Evolutionary conservation across 1,140 invertebrate species (phyloP).

Genomic region (Homalodisca vitripennis): DNA sequence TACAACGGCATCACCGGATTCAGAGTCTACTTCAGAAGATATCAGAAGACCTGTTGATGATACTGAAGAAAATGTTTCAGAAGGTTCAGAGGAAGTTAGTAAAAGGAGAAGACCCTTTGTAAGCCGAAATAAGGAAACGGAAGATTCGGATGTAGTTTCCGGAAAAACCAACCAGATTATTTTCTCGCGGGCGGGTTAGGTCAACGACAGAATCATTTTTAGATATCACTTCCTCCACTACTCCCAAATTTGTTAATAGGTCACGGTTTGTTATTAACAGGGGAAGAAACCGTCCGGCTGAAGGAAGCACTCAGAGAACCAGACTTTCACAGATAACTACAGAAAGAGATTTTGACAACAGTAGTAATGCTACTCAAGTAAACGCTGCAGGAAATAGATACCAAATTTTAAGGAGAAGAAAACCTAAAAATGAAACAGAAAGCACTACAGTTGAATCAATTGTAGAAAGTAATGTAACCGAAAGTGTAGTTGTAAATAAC

Average conservation of each 20-base stretch:
- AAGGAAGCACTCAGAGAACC: slow-evolving; percentile 8
- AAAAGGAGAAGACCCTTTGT: not conserved
- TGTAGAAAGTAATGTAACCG: not conserved
- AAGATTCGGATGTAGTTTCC: not conserved
- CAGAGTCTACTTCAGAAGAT: not conserved
- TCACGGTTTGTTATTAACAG: slow-evolving; percentile 23
- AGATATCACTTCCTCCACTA: slow-evolving; percentile 5
- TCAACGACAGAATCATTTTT: slow-evolving; percentile 15
- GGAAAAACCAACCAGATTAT: slow-evolving; percentile 28
- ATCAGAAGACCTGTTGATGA: not conserved
- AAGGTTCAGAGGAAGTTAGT: not conserved
- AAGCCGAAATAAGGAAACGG: slow-evolving; percentile 4
- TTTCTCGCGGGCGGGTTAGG: slow-evolving; percentile 23
- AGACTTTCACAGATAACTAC: not conserved
- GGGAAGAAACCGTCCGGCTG: slow-evolving; percentile 9
- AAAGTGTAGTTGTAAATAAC: not conserved
- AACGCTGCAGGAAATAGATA: slow-evolving; percentile 2
- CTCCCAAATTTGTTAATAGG: slow-evolving; percentile 6
- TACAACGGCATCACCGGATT: not conserved
- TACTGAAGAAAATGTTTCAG: not conserved
- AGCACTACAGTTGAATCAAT: not conserved
- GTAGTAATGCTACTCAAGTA: not conserved
- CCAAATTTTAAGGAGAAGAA: slow-evolving; percentile 20
- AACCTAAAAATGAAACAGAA: slow-evolving; percentile 5
- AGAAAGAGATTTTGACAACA: not conserved